phyloP scores from a whole-genome alignment of 2,113 vertebrate genomes.

The Syngnathus scovelli region DNA sequence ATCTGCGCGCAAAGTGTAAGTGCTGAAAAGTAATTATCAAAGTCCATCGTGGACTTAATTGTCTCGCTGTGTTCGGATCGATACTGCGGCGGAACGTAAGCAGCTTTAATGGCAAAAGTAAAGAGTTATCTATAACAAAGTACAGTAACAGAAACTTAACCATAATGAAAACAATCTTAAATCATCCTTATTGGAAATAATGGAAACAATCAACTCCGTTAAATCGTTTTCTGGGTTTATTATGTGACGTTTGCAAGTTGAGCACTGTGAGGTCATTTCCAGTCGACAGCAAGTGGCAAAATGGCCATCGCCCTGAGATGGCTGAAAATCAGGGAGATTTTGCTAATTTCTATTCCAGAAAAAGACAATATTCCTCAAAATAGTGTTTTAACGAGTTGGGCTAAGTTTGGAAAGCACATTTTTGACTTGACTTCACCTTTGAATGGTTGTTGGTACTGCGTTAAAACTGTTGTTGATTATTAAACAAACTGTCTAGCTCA shows the following conservation, averaged over 20 bases:
- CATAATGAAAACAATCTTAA: neutral
- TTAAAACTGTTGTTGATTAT: neutral
- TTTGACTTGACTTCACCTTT: neutral
- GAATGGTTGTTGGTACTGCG: neutral
- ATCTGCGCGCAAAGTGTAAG: constrained; percentile 70
- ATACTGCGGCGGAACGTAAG: constrained; percentile 52
- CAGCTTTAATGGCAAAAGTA: constrained; percentile 52
- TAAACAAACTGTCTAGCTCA: neutral
- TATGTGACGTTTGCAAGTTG: too few relatives aligned
- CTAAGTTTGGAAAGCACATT: too few relatives aligned
- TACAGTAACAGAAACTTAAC: neutral
- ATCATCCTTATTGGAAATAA: neutral
- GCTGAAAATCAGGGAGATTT: too few relatives aligned
- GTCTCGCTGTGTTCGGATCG: constrained; percentile 57
- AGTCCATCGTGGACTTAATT: constrained; percentile 66
- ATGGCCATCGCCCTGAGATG: too few relatives aligned
- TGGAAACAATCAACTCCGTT: neutral
- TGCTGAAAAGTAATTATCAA: constrained; percentile 64
- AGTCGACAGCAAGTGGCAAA: too few relatives aligned
- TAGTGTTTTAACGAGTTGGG: too few relatives aligned
- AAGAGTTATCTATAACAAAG: constrained; percentile 17
- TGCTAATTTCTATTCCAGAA: too few relatives aligned
- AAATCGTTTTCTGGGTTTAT: neutral
- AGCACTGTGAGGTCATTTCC: too few relatives aligned
- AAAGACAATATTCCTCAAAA: too few relatives aligned